Percentiles rank a stretch among this genome's conserved stretches.
These are phyloP conservation scores for Dryoscopus gambensis DNA, from an alignment of 2,113 vertebrate genomes.

Conservation along the genomic window DNA sequence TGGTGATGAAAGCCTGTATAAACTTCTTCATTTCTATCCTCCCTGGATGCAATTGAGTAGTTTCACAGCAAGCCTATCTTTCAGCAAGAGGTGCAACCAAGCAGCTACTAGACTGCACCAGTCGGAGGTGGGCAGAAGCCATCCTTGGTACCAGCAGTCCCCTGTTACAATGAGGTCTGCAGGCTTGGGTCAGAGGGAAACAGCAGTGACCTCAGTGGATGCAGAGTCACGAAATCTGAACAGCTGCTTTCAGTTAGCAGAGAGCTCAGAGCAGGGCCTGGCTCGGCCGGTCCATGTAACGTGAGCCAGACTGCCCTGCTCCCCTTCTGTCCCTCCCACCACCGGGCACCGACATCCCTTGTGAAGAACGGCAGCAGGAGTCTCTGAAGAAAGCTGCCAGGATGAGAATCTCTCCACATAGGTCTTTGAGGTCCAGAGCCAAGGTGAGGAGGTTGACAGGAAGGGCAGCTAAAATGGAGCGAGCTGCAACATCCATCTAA, in stretches of 20 bases:
- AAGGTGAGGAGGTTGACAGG: neutral
- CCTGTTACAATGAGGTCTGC: neutral
- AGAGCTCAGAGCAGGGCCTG: neutral
- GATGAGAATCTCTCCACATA: neutral
- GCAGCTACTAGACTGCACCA: neutral
- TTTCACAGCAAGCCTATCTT: neutral
- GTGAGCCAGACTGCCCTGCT: neutral
- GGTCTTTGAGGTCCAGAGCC: neutral
- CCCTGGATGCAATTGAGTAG: neutral
- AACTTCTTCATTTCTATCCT: neutral
- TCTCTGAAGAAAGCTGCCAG: neutral
- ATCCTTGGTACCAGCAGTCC: neutral
- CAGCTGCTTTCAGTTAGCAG: conserved; percentile 69
- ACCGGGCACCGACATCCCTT: neutral
- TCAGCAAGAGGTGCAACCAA: neutral
- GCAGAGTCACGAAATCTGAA: conserved; percentile 43
- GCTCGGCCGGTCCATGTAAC: neutral
- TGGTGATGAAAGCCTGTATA: neutral
- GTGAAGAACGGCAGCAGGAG: neutral
- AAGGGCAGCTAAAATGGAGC: neutral
- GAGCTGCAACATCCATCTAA: neutral
- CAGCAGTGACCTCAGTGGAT: conserved; percentile 38
- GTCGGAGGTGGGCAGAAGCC: neutral
- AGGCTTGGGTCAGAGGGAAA: neutral
- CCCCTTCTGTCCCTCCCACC: neutral